Conservation (phyloP, 2,113 vertebrate species). For the Paralichthys olivaceus region DNA sequence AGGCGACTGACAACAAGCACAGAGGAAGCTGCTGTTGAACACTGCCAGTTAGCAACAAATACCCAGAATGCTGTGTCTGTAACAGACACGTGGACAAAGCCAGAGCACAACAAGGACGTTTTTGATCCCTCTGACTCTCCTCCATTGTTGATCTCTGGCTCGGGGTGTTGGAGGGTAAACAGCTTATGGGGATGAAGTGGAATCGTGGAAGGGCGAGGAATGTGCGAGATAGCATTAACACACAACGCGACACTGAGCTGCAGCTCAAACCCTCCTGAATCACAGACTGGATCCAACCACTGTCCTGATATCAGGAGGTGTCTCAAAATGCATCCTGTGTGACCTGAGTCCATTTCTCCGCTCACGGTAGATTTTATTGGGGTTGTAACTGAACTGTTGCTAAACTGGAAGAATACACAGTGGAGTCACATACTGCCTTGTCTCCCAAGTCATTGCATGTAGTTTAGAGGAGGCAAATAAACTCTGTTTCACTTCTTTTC, state of each 20-base stretch:
- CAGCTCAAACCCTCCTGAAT: neutral
- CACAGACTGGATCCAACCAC: neutral
- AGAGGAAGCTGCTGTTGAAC: neutral
- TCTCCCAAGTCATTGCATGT: no score
- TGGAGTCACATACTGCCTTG: no score
- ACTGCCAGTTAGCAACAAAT: slow-evolving; percentile 16
- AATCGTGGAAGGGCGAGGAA: slow-evolving; percentile 29
- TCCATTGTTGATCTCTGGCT: slow-evolving; percentile 51
- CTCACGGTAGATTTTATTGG: no score
- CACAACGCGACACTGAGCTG: neutral
- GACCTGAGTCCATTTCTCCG: no score
- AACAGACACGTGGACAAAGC: slow-evolving; percentile 21
- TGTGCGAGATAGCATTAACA: slow-evolving; percentile 35
- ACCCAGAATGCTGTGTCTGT: neutral
- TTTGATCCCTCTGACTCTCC: slow-evolving; percentile 46
- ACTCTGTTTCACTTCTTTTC: no score
- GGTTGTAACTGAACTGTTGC: no score
- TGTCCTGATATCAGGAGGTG: neutral
- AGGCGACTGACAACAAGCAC: slow-evolving; percentile 1
- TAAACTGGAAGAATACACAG: no score
- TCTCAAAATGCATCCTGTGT: neutral
- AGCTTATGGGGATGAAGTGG: slow-evolving; percentile 57
- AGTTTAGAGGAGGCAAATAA: no score
- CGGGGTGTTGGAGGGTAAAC: slow-evolving; percentile 53
- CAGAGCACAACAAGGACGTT: slow-evolving; percentile 18